These are phyloP conservation scores for Anorthoa munda DNA, from an alignment of 2,888 invertebrate species.

Conservation along the genomic window DNA sequence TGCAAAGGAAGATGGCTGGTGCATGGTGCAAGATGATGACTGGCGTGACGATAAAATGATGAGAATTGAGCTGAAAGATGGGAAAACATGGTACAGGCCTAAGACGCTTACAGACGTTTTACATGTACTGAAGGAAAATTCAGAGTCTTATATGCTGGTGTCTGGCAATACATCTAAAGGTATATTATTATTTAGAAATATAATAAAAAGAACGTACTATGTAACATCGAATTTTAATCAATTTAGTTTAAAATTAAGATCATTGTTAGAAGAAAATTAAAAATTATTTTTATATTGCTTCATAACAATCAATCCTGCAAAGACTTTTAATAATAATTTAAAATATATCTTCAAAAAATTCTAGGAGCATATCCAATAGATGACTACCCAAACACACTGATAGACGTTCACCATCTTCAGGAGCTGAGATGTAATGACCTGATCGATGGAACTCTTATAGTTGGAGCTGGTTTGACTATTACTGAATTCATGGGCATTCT, in stretches of 20 bases:
- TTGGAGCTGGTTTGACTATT: slow-evolving; percentile 91
- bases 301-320: neutral
- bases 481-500: slow-evolving; percentile 88
- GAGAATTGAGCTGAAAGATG: slow-evolving; percentile 73
- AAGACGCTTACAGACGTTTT: slow-evolving; percentile 84
- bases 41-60: slow-evolving; percentile 35
- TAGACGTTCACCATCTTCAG: slow-evolving; percentile 91
- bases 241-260: too few species aligned
- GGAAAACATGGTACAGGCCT: slow-evolving; percentile 88
- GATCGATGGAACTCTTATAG: slow-evolving; percentile 80
- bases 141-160: slow-evolving; percentile 90
- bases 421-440: slow-evolving; percentile 87
- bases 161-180: slow-evolving; percentile 94
- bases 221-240: too few species aligned
- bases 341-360: too few species aligned
- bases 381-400: slow-evolving; percentile 83
- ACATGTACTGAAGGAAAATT: slow-evolving; percentile 73
- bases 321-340: too few species aligned
- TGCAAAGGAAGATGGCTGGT: slow-evolving; percentile 74
- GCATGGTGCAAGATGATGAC: slow-evolving; percentile 61
- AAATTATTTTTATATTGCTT: neutral
- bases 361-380: slow-evolving; percentile 81
- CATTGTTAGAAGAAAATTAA: too few species aligned
- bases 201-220: slow-evolving; percentile 15
- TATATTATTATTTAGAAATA: too few species aligned